phyloP scores from a whole-genome alignment of 1,140 invertebrate genomes.

The Neoseiulus cucumeris region DNA sequence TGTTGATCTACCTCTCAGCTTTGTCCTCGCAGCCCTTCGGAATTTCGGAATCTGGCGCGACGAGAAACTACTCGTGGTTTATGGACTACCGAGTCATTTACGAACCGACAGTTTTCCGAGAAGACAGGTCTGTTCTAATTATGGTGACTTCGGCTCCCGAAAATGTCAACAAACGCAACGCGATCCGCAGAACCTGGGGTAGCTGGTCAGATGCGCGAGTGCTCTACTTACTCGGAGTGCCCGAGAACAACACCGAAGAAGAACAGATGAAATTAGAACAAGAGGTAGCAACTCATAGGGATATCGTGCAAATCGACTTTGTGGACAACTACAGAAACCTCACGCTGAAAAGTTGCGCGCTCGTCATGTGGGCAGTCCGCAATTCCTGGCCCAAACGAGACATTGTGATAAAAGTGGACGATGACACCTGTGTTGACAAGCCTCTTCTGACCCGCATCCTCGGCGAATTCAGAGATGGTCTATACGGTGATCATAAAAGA shows the following conservation, averaged over 20 bases:
- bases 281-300: background rate
- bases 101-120: background rate
- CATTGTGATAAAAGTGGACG: constrained; percentile 19
- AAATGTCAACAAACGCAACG: background rate
- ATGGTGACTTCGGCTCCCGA: background rate
- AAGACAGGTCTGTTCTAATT: background rate
- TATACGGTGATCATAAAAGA: constrained; percentile 11
- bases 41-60: too few species aligned
- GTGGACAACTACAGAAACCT: constrained; percentile 18
- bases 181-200: background rate
- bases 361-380: constrained; percentile 20
- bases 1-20: too few species aligned
- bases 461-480: background rate
- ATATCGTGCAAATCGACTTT: constrained; percentile 21
- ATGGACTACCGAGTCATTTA: background rate
- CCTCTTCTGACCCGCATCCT: constrained; percentile 30
- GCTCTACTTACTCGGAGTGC: background rate
- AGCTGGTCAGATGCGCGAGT: background rate
- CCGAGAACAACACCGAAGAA: background rate
- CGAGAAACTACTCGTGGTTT: background rate
- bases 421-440: constrained; percentile 24
- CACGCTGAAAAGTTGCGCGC: constrained; percentile 17
- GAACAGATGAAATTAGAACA: background rate
- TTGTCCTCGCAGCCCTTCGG: too few species aligned
- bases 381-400: constrained; percentile 14